Percentiles rank a stretch among this genome's conserved stretches.
These are phyloP conservation scores for Bursaphelenchus mucronatus DNA, from an alignment of 1,140 invertebrate genomes.

Conservation along the genomic window DNA sequence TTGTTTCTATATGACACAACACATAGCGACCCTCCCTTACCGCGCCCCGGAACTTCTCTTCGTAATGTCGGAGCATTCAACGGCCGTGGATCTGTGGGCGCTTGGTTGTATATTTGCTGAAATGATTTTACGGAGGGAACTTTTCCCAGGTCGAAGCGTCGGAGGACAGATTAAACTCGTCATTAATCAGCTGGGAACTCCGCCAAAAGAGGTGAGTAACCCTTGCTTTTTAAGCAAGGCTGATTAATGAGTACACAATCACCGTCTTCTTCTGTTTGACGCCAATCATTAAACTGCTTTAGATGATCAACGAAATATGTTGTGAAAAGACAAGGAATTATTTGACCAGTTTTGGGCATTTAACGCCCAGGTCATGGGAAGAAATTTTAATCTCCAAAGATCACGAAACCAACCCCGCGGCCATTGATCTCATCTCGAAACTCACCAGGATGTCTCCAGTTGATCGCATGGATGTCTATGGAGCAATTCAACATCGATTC, in stretches of 20 bases:
- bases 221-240: too few species aligned
- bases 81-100: conserved; percentile 89
- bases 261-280: too few species aligned
- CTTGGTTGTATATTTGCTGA: conserved; percentile 98
- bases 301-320: conserved; percentile 47
- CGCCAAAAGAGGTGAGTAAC: conserved; percentile 45
- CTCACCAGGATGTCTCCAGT: conserved; percentile 39
- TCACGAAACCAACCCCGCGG: conserved; percentile 30
- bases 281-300: conserved; percentile 9
- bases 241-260: too few species aligned
- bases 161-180: conserved; percentile 53
- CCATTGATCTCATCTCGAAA: conserved; percentile 45
- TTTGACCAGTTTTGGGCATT: conserved; percentile 39
- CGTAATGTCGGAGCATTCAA: conserved; percentile 75
- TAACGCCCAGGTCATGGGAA: conserved; percentile 31
- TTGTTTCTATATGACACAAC: conserved; percentile 62
- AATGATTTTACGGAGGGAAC: conserved; percentile 82
- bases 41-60: conserved; percentile 90
- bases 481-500: conserved; percentile 47
- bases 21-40: conserved; percentile 94
- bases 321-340: conserved; percentile 51
- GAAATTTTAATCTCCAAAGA: conserved; percentile 39
- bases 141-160: conserved; percentile 77
- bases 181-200: conserved; percentile 42
- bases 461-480: conserved; percentile 41